These are phyloP conservation scores for Anguilla japonica DNA, from an alignment of 2,113 vertebrate genomes.

Conservation along the genomic window DNA sequence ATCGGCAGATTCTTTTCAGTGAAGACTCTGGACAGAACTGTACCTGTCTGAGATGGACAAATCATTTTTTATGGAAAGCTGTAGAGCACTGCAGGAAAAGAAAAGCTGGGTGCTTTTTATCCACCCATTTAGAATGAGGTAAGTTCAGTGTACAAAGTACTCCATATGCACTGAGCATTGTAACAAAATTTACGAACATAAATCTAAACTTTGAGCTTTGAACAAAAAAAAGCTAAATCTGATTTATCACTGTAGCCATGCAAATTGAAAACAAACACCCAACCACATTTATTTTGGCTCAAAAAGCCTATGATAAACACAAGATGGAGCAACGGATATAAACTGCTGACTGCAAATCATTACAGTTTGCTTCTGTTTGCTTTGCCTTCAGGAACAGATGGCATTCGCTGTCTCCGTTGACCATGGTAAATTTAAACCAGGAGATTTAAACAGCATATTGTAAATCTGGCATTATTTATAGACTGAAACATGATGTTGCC, in stretches of 20 bases:
- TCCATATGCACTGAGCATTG: background rate
- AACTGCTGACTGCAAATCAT: slow-evolving; percentile 3
- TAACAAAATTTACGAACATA: background rate
- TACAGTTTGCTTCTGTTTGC: slow-evolving; percentile 27
- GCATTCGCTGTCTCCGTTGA: slow-evolving; percentile 2
- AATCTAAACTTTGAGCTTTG: background rate
- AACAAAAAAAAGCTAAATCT: background rate
- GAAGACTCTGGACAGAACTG: background rate
- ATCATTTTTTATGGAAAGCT: background rate
- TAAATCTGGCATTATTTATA: background rate
- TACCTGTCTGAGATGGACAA: background rate
- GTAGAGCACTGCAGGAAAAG: background rate
- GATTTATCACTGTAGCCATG: background rate
- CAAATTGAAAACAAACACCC: background rate
- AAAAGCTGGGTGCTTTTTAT: background rate
- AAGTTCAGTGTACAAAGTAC: background rate
- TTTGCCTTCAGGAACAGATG: slow-evolving; percentile 22
- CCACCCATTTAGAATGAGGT: background rate
- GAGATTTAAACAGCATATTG: background rate
- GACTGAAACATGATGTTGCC: background rate
- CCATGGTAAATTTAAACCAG: background rate
- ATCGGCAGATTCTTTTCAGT: background rate
- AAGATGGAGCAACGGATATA: background rate
- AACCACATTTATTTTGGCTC: background rate
- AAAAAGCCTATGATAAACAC: slow-evolving; percentile 2